Percentiles rank a stretch among this genome's conserved stretches.
Evolutionary conservation across 1,140 invertebrate genomes (phyloP).

Genomic region (Mycetomoellerius zeteki): DNA sequence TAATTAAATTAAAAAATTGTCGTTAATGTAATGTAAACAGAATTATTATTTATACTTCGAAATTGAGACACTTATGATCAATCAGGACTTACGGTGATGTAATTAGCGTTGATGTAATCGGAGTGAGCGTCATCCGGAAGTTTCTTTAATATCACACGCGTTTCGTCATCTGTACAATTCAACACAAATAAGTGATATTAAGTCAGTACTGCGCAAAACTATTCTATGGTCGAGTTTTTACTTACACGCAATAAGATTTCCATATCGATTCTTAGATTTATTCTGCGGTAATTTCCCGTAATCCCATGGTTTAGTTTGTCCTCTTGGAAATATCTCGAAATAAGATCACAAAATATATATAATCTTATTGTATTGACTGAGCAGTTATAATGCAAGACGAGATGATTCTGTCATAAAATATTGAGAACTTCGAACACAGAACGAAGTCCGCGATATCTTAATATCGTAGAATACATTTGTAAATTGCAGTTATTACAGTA

Average conservation of each 20-base stretch:
- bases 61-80: constrained; percentile 4
- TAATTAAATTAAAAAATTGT: neutral
- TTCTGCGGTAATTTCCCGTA: constrained; percentile 86
- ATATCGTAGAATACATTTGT: too few relatives aligned
- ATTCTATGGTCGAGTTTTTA: constrained; percentile 31
- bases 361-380: constrained; percentile 13
- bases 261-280: constrained; percentile 92
- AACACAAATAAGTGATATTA: neutral
- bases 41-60: neutral
- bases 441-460: too few relatives aligned
- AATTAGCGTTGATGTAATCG: constrained; percentile 99
- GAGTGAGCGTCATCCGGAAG: constrained; percentile 87
- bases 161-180: constrained; percentile 88
- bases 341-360: neutral
- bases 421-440: too few relatives aligned
- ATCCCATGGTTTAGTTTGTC: constrained; percentile 76
- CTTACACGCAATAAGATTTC: constrained; percentile 91
- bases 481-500: neutral
- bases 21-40: neutral
- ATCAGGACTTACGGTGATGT: constrained; percentile 90
- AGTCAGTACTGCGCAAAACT: neutral
- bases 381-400: too few relatives aligned
- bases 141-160: constrained; percentile 89
- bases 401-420: too few relatives aligned
- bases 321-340: constrained; percentile 75